These are phyloP conservation scores for Saturnia pavonia DNA, from an alignment of 2,888 invertebrate species.

Conservation along the genomic window DNA sequence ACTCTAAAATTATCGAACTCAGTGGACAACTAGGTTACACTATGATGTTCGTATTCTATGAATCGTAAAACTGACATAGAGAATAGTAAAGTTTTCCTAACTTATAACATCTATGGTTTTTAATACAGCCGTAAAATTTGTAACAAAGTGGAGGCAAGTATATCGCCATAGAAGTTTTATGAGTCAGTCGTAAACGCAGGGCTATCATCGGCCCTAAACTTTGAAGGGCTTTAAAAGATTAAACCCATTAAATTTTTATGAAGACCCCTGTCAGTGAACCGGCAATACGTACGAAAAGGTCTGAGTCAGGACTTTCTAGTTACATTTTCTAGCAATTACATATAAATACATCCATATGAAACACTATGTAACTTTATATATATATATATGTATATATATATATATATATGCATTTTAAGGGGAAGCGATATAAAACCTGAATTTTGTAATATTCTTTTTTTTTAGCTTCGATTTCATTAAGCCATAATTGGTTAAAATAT, in stretches of 20 bases:
- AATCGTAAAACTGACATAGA: conserved; percentile 6
- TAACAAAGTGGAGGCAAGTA: conserved; percentile 50
- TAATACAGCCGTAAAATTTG: conserved; percentile 34
- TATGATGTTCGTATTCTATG: conserved; percentile 6
- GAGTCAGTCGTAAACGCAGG: conserved; percentile 59
- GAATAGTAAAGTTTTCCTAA: conserved; percentile 6
- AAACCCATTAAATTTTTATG: conserved; percentile 73
- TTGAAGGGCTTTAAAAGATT: conserved; percentile 69
- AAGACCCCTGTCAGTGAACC: conserved; percentile 64
- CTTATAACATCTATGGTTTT: conserved; percentile 18
- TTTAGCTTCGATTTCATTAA: no score
- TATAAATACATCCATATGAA: not conserved
- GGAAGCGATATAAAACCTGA: no score
- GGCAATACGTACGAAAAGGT: conserved; percentile 56
- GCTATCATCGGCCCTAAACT: conserved; percentile 63
- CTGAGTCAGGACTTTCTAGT: conserved; percentile 50
- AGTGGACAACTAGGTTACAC: not conserved
- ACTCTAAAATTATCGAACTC: not conserved
- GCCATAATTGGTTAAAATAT: no score
- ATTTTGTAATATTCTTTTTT: no score
- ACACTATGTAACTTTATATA: not conserved
- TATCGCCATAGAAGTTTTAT: conserved; percentile 53
- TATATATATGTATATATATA: no score
- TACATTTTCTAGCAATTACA: conserved; percentile 25
- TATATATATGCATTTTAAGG: no score